Evolutionary conservation across 2,113 vertebrate genomes (phyloP), one percentile per base, ranked within the genome.

Genomic region (Zapus hudsonius): DNA sequence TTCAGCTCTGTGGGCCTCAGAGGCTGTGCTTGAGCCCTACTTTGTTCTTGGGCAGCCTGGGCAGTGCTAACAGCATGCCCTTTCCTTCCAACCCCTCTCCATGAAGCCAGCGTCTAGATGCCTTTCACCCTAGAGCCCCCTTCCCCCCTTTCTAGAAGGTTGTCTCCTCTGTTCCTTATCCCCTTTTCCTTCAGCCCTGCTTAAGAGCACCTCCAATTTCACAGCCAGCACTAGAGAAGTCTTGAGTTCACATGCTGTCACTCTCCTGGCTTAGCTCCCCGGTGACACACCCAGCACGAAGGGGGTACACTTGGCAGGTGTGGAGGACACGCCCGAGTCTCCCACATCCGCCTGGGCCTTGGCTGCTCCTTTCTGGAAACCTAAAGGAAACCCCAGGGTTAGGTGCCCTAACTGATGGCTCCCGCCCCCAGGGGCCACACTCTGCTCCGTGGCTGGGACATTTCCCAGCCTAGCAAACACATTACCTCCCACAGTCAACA

Each of bases 281-380:
- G 0, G 78, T 63, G 40, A 27, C 0, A 5, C 85, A 73, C 13
- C n/a, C 0, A 42, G 55, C 81, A 31, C 20, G 29, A 20, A 42
- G 44, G 52, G 27, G 16, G n/a, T 3, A 9, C 67, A 27, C 88
- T 82, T n/a, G 1, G 3, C 36, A 90, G 84, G 80, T 84, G 31
- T 76, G 72, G 89, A 78, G 89, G 31, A 78, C 89, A 87, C 1
- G 0, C 94, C n/a, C n/a, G n/a, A n/a, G 87, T 33, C 66, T 95
- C 38, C 79, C 3, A 16, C 31, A 31, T 44, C 67, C n/a, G 16
- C 52, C 4, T 2, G 22, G 0, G 19, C 44, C 55, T 66, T 52
- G 33, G 38, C 36, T n/a, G 3, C 52, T 78, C 67, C 64, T 94
- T 59, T 31, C 66, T 64, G 76, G 78, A 91, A 87, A 89, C 29